A percentile compares a stretch with the other conserved stretches of the same genome.
Evolutionary conservation across 2,888 invertebrate genomes (phyloP).

Genomic region (Epinotia nisella): DNA sequence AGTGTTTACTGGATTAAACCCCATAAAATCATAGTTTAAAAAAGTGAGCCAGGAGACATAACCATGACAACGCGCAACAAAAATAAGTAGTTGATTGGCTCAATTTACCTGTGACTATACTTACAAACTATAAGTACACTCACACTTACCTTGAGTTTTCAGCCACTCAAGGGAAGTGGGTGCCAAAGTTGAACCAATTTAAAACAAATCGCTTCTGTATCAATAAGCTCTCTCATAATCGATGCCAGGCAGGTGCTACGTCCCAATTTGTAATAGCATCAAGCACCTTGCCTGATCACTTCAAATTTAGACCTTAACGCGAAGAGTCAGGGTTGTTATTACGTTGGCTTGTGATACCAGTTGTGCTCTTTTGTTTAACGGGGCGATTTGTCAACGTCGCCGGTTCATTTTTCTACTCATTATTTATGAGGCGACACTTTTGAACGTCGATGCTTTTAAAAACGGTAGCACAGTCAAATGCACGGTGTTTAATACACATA

Average conservation of each 20-base stretch:
- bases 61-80: too few relatives aligned
- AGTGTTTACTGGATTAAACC: too few relatives aligned
- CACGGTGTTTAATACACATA: too few relatives aligned
- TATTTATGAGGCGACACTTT: slow-evolving; percentile 16
- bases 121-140: too few relatives aligned
- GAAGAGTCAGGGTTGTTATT: slow-evolving; percentile 10
- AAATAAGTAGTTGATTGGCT: too few relatives aligned
- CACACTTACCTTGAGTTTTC: neutral
- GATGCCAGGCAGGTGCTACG: slow-evolving; percentile 3
- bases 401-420: slow-evolving; percentile 24
- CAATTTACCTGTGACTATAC: too few relatives aligned
- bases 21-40: too few relatives aligned
- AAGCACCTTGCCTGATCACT: neutral
- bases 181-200: neutral
- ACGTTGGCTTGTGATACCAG: neutral
- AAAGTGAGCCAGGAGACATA: too few relatives aligned
- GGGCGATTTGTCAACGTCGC: slow-evolving; percentile 30
- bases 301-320: slow-evolving; percentile 1
- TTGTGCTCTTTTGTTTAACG: slow-evolving; percentile 7
- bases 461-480: neutral
- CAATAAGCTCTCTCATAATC: slow-evolving; percentile 15
- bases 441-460: slow-evolving; percentile 27
- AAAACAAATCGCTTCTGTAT: slow-evolving; percentile 1
- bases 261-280: neutral
- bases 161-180: neutral